Percentiles rank a stretch among this genome's conserved stretches.
These are phyloP conservation scores for Lepus europaeus DNA, from an alignment of 2,113 vertebrate species.

Conservation along the genomic window DNA sequence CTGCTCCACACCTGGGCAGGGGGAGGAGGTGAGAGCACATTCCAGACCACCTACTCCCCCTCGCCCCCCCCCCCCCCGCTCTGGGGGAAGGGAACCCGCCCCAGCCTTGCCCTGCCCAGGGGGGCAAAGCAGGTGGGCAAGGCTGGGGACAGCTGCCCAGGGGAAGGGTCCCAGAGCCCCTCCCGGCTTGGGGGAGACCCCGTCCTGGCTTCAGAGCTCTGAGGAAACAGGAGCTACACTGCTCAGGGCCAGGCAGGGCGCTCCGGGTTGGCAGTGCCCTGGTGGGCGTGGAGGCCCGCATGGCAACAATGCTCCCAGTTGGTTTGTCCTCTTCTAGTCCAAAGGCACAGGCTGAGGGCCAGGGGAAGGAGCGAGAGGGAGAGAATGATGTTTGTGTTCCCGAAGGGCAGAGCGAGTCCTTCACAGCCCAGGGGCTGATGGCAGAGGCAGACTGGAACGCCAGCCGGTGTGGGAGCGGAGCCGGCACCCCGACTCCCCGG, in stretches of 20 bases:
- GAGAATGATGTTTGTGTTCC: not conserved
- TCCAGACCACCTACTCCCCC: not conserved
- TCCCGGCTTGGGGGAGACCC: not conserved
- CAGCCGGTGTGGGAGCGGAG: too few species aligned
- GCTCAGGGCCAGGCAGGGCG: not conserved
- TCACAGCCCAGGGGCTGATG: too few species aligned
- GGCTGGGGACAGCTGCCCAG: not conserved
- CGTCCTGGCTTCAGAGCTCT: not conserved
- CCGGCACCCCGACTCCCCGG: not conserved
- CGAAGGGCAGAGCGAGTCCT: not conserved
- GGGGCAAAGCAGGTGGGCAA: not conserved
- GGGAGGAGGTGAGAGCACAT: not conserved
- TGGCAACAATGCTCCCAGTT: not conserved
- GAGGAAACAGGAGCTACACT: not conserved
- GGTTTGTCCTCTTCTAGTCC: not conserved
- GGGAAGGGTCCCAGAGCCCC: not conserved
- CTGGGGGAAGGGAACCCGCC: not conserved
- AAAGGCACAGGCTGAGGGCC: not conserved
- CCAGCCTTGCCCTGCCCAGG: not conserved
- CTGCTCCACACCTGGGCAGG: not conserved
- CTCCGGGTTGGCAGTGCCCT: not conserved
- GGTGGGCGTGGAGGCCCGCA: not conserved
- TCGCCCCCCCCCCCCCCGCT: not conserved
- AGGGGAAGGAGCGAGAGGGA: not conserved
- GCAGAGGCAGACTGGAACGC: not conserved